Base-by-base conservation (phyloP, 2,888 invertebrate genomes). In the Timandra comae region DNA sequence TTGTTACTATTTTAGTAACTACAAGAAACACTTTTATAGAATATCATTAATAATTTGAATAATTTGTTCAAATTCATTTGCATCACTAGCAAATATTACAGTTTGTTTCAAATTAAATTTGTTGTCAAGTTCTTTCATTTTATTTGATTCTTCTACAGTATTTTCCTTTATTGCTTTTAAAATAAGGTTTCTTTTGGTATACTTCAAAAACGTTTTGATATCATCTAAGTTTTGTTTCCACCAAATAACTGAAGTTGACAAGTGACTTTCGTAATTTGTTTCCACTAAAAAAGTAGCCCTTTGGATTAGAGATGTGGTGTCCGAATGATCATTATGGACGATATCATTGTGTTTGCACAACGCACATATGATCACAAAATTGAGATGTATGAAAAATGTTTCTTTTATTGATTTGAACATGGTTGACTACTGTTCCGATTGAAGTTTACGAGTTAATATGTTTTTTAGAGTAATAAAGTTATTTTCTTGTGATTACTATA, bases 231-330 rank as follows among this genome's bases (percentile, higher is more conserved):
- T 38, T 32, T 38, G 41, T 1, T 36, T 16, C 30, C 41, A 43
- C 71, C 68, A 71, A 12, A 64, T 48, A 0, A 76, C 50, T 2
- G 61, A 47, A 0, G 67, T 70, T n/a, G n/a, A n/a, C n/a, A n/a
- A n/a, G n/a, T n/a, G n/a, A n/a, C n/a, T n/a, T n/a, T n/a, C n/a
- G n/a, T n/a, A n/a, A n/a, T n/a, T n/a, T n/a, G n/a, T n/a, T n/a
- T n/a, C n/a, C n/a, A n/a, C n/a, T n/a, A n/a, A n/a, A n/a, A n/a
- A n/a, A n/a, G n/a, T n/a, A n/a, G n/a, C n/a, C n/a, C n/a, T n/a
- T n/a, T n/a, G n/a, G n/a, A n/a, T n/a, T n/a, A n/a, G n/a, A n/a
- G n/a, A n/a, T n/a, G n/a, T n/a, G n/a, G n/a, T n/a, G n/a, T n/a
- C n/a, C n/a, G n/a, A n/a, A n/a, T n/a, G n/a, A n/a, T n/a, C n/a